Base-by-base conservation (phyloP, 2,113 vertebrate species). In the zebrafish (Danio rerio) region DNA sequence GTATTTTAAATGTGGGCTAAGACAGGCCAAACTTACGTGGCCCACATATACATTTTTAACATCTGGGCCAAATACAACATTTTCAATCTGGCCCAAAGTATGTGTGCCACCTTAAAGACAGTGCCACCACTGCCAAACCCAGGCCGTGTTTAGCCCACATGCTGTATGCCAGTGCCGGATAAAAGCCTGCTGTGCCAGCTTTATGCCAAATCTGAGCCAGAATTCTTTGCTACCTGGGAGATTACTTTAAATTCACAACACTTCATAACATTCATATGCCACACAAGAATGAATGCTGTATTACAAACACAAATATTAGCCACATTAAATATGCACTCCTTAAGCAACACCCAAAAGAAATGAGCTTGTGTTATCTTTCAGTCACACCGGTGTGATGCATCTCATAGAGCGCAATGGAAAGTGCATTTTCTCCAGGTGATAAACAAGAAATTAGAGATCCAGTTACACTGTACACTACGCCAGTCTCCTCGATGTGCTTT, bases 371-470 rank as follows among this genome's bases (percentile, higher is more conserved):
- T 68, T 8, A 43, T 53, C 49, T 53, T 72, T 72, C 7, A 55
- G 31, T 52, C 16, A 45, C 53, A 43, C 15, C 11, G 9, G 3
- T 7, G 40, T 18, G 6, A 42, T 74, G 18, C n/a, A 43, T 74
- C 53, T 59, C 40, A 21, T 0, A 52, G 5, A 40, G 15, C 8
- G 52, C 8, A 75, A 45, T 75, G 12, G 40, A 75, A 58, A 75
- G 52, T 13, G 40, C 9, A 18, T 75, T 6, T 18, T 20, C 40
- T 75, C 6, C 6, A 75, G 40, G 16, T 21, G 42, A 75, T 43
- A 56, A 59, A 76, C 75, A 62, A 63, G 21, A 77, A 40, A 63
- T 63, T 40, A 63, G 47, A 77, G 58, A 47, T 77, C 11, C 18
- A 40, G 45, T 77, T 77, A 77, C 58, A 62, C 43, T n/a, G 74